Evolutionary conservation across 2,888 invertebrate genomes (phyloP).

Genomic region (Galerucella pusilla): DNA sequence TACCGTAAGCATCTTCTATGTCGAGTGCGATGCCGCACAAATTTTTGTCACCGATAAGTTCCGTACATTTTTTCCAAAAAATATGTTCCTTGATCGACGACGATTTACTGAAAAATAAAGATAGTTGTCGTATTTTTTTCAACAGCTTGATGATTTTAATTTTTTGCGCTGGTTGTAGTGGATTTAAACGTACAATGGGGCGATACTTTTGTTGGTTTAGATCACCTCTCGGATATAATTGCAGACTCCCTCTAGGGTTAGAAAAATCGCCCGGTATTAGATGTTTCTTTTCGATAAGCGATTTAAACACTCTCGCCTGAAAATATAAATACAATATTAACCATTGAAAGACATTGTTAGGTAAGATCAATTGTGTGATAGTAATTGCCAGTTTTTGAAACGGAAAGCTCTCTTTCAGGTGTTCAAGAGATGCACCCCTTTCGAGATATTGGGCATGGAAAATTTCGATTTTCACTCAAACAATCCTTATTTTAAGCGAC

Average conservation of each 20-base stretch:
- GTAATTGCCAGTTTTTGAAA: too few species aligned
- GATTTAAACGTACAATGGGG: constrained; percentile 39
- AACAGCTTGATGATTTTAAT: constrained; percentile 31
- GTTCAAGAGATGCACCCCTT: too few species aligned
- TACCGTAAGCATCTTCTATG: constrained; percentile 50
- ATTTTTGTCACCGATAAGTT: background rate
- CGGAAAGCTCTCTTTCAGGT: too few species aligned
- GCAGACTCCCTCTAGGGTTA: constrained; percentile 42
- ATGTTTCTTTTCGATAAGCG: constrained; percentile 15
- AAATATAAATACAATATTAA: constrained; percentile 3
- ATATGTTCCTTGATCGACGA: constrained; percentile 34
- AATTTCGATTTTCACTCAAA: too few species aligned
- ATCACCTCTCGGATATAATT: constrained; percentile 46
- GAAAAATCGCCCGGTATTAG: constrained; percentile 8
- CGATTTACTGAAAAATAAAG: constrained; percentile 30
- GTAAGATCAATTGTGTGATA: background rate
- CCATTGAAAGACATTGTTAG: background rate
- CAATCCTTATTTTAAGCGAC: too few species aligned
- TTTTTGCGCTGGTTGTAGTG: constrained; percentile 3
- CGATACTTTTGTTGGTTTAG: constrained; percentile 39
- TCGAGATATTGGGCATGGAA: too few species aligned
- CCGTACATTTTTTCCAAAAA: constrained; percentile 38
- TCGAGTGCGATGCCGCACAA: constrained; percentile 49
- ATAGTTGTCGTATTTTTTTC: constrained; percentile 34
- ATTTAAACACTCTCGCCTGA: constrained; percentile 11